Evolutionary conservation across 2,888 invertebrate species (phyloP), one percentile per base, ranked within the genome.

Genomic region (Caenorhabditis sp.): DNA sequence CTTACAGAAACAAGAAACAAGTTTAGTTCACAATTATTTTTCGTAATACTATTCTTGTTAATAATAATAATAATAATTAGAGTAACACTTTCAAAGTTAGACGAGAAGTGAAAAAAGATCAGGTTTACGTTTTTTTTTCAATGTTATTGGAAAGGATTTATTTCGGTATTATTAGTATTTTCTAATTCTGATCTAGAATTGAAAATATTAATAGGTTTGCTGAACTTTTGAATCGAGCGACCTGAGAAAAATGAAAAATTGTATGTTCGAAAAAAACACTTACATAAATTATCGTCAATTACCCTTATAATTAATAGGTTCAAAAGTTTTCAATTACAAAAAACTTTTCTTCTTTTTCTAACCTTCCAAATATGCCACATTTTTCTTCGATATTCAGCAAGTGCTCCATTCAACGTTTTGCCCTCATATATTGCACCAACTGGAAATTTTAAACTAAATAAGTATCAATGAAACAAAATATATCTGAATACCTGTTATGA

Each of bases 361-460:
- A 77, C 76, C 69, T 77, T 77, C 76, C 76, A 73, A 43, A 76
- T 76, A 62, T 76, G 76, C 76, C 72, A 72, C 76, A 77, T 77
- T 53, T 77, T 77, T 8, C 66, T 31, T 17, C 62, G 62, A 58
- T 73, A 77, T 36, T 73, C 76, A 3, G 58, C 65, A 51, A 77
- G 66, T 23, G 73, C 72, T 24, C 60, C 67, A 26, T 54, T 24
- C 21, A 62, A 49, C 12, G 69, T 62, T 37, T 75, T 69, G n/a
- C 75, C 75, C 62, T 75, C 75, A 27, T 75, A 75, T 21, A 75
- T n/a, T 0, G 69, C 69, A 4, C 75, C 75, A 17, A 75, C 75
- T 75, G 67, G 58, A 75, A 69, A 43, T 6, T n/a, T 6, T 12
- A 50, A 21, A 8, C 14, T 49, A 6, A 4, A 53, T 2, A 27